Base-by-base conservation (phyloP, 2,888 invertebrate species). In the Archaeoteleia sp. region DNA sequence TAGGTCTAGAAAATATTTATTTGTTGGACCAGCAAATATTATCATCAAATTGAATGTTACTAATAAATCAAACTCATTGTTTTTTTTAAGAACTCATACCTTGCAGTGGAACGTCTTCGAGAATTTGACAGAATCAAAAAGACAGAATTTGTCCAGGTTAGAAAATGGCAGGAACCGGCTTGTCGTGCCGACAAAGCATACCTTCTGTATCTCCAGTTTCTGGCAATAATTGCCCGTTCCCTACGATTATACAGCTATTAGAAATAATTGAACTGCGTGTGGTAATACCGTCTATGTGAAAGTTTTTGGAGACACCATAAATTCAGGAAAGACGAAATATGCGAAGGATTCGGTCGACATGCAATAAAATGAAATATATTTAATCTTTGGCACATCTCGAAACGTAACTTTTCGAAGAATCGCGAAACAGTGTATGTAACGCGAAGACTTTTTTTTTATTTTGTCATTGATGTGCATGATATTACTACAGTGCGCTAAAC, bases 391-490 rank as follows among this genome's bases (percentile, higher is more conserved):
- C n/a, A n/a, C n/a, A n/a, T n/a, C n/a, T n/a, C n/a, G n/a, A 4
- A 15, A 27, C 10, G 35, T 42, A 35, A 23, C 8, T 4, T 6
- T 46, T 39, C 32, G 46, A 39, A 46, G 39, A 40, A 46, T 8
- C 5, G 7, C 10, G 12, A 48, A 58, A 58, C 46, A 39, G 39
- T 39, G 14, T 39, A 25, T n/a, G n/a, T n/a, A 23, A 57, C 23
- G 46, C 32, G 30, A 37, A 57, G 12, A 14, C 23, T 29, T n/a
- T 48, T 12, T 6, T 32, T 23, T 48, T 48, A 34, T 45, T 65
- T 51, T 65, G 57, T 60, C 57, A 57, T 57, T 57, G 61, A 40
- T 55, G 61, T 51, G 61, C 55, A 54, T 61, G 40, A 51, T 61
- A 53, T 61, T 58, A 51, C 29, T 43, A 39, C 53, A 42, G 57